A percentile compares a stretch with the other conserved stretches of the same genome.
These are phyloP conservation scores for Beris chalybata DNA, from an alignment of 2,888 invertebrate species.

Conservation along the genomic window DNA sequence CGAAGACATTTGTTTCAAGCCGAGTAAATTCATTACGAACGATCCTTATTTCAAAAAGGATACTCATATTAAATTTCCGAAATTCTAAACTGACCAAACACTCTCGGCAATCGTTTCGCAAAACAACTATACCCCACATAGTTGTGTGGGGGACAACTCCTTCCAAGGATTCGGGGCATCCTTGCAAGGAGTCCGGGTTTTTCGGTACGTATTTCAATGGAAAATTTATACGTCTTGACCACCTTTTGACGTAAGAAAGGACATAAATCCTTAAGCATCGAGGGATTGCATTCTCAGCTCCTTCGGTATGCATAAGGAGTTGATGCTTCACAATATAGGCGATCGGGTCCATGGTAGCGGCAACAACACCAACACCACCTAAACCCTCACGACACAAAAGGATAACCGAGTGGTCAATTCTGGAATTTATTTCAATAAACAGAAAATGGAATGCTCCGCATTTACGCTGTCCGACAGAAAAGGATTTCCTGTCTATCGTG, in stretches of 20 bases:
- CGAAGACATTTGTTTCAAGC: constrained; percentile 39
- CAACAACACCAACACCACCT: too few relatives aligned
- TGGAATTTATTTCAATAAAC: constrained; percentile 15
- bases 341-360: too few relatives aligned
- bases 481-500: too few relatives aligned
- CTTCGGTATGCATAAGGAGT: neutral
- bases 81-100: constrained; percentile 39
- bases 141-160: too few relatives aligned
- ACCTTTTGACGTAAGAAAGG: constrained; percentile 39
- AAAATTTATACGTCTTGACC: constrained; percentile 39
- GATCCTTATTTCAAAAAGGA: constrained; percentile 35
- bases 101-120: neutral
- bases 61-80: constrained; percentile 40
- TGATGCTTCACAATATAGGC: too few relatives aligned
- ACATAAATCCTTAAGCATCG: constrained; percentile 34
- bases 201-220: constrained; percentile 20
- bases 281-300: constrained; percentile 23
- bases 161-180: too few relatives aligned
- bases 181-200: constrained; percentile 9
- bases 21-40: constrained; percentile 29
- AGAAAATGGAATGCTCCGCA: neutral
- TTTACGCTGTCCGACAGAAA: too few relatives aligned
- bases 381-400: too few relatives aligned
- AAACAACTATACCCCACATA: neutral
- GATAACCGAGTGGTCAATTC: neutral